Conservation (phyloP, 2,113 vertebrate genomes). For the Urocolius indicus region DNA sequence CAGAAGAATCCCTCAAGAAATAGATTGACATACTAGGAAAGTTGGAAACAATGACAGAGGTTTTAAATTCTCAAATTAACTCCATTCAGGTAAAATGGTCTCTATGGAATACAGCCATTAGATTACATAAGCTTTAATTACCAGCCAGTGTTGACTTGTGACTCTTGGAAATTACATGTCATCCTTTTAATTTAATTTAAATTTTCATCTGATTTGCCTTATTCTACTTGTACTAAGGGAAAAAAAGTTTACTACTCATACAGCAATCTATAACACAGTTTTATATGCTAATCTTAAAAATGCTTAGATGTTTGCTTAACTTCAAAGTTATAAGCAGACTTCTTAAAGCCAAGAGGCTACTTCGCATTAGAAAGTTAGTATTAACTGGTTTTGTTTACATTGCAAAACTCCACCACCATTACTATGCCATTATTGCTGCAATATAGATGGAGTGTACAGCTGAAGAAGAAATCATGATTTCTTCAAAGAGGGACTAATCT, state of each 20-base stretch:
- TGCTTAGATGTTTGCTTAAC: background rate
- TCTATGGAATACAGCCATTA: constrained; percentile 38
- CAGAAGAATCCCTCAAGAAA: background rate
- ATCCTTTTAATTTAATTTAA: constrained; percentile 44
- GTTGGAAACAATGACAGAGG: background rate
- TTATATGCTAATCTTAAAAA: background rate
- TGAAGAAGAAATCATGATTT: background rate
- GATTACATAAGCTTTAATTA: constrained; percentile 66
- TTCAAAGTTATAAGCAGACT: background rate
- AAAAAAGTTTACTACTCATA: background rate
- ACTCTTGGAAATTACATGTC: constrained; percentile 40
- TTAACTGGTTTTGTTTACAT: background rate
- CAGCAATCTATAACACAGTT: background rate
- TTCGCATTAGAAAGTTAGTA: background rate
- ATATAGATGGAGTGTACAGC: background rate
- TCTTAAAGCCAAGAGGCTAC: background rate
- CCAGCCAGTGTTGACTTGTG: constrained; percentile 42
- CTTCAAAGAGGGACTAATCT: background rate
- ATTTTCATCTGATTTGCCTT: constrained; percentile 8
- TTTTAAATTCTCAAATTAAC: constrained; percentile 45
- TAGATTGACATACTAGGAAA: background rate
- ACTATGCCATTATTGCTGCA: background rate
- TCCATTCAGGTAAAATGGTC: constrained; percentile 49
- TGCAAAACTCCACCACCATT: background rate
- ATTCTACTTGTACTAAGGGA: background rate